phyloP scores from a whole-genome alignment of 1,140 invertebrate genomes.

The Stenopsyche tienmushanensis region DNA sequence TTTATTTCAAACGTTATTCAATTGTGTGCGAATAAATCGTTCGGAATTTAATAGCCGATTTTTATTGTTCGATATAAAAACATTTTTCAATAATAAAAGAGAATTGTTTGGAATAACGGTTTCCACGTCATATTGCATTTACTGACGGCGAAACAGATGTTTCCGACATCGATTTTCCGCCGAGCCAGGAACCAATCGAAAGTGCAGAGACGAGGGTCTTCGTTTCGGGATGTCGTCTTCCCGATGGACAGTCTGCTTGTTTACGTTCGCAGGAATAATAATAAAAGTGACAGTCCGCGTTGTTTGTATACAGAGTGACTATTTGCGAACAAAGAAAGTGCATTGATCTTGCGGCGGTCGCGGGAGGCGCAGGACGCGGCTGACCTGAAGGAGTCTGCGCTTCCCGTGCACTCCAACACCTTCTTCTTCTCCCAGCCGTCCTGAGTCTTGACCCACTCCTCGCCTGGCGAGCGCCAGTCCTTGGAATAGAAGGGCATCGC shows the following conservation, averaged over 20 bases:
- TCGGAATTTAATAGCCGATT: no score
- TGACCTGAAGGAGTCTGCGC: slow-evolving; percentile 34
- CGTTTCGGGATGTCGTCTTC: no score
- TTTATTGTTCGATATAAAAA: no score
- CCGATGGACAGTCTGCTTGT: no score
- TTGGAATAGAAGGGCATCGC: slow-evolving; percentile 93
- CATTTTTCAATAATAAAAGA: no score
- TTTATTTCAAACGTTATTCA: no score
- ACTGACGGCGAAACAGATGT: background rate
- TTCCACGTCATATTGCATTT: no score
- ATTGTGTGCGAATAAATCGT: no score
- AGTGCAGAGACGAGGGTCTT: background rate
- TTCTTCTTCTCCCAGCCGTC: slow-evolving; percentile 96
- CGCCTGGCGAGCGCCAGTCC: slow-evolving; percentile 93
- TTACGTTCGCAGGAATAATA: no score
- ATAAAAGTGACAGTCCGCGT: slow-evolving; percentile 1
- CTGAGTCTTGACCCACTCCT: slow-evolving; percentile 96
- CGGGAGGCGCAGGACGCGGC: background rate
- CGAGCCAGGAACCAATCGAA: background rate
- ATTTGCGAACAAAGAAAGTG: slow-evolving; percentile 57
- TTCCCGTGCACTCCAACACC: slow-evolving; percentile 76
- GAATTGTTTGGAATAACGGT: no score
- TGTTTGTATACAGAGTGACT: slow-evolving; percentile 16
- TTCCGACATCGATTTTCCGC: background rate
- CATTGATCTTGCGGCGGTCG: slow-evolving; percentile 32